phyloP scores from a whole-genome alignment of 2,888 invertebrate genomes.

The Drosophila lutescens region DNA sequence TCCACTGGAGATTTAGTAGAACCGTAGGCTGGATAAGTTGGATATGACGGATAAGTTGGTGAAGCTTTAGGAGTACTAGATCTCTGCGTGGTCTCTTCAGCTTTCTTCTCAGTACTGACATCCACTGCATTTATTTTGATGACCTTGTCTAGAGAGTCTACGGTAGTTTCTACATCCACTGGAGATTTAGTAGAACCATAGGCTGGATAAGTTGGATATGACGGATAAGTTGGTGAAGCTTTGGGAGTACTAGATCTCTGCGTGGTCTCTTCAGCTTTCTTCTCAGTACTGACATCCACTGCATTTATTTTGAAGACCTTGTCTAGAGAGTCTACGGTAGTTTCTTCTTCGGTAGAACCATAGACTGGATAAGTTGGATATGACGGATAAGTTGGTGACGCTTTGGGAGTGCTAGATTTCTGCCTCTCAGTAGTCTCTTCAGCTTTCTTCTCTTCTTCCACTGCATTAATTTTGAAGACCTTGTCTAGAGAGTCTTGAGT shows the following conservation, averaged over 20 bases:
- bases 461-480: conserved; percentile 7
- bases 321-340: not conserved
- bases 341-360: not conserved
- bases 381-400: not conserved
- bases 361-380: not conserved
- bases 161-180: not conserved
- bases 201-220: not conserved
- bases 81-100: not conserved
- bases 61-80: not conserved
- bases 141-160: not conserved
- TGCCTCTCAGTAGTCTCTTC: not conserved
- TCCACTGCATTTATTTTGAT: no score
- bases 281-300: not conserved
- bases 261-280: not conserved
- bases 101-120: no score
- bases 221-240: not conserved
- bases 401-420: not conserved
- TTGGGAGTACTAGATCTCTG: not conserved
- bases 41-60: not conserved
- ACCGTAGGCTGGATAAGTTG: not conserved
- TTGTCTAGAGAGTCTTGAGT: not conserved
- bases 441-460: not conserved
- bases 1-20: not conserved
- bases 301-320: no score
- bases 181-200: not conserved